phyloP scores from a whole-genome alignment of 2,888 invertebrate species.

The Scotopteryx bipunctaria region DNA sequence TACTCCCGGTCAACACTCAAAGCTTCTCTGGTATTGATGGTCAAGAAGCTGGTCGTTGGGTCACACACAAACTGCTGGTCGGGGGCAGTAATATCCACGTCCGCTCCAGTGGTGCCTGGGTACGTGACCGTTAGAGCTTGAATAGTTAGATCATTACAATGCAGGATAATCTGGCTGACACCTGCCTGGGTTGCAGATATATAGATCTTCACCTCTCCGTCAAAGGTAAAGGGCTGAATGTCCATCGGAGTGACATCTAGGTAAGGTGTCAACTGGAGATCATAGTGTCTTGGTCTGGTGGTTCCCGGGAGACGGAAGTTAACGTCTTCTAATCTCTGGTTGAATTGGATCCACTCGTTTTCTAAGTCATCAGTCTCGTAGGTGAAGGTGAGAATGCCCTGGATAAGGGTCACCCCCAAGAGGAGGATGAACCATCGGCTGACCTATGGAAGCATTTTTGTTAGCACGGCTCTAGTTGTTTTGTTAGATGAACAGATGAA shows the following conservation, averaged over 20 bases:
- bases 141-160: slow-evolving; percentile 67
- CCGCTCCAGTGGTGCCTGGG: slow-evolving; percentile 5
- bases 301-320: slow-evolving; percentile 73
- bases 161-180: slow-evolving; percentile 61
- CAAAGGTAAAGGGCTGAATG: slow-evolving; percentile 62
- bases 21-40: slow-evolving; percentile 44
- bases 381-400: slow-evolving; percentile 54
- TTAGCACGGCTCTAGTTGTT: too few species aligned
- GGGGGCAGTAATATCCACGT: slow-evolving; percentile 40
- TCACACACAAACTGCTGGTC: slow-evolving; percentile 52
- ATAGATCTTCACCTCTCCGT: slow-evolving; percentile 68
- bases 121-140: slow-evolving; percentile 63
- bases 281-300: slow-evolving; percentile 80
- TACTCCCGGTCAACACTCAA: slow-evolving; percentile 72
- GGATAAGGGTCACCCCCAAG: slow-evolving; percentile 55
- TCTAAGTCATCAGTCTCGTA: slow-evolving; percentile 46
- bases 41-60: slow-evolving; percentile 57
- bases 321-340: slow-evolving; percentile 50
- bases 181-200: slow-evolving; percentile 41
- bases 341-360: slow-evolving; percentile 64
- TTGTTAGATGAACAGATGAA: too few species aligned
- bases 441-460: too few species aligned
- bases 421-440: slow-evolving; percentile 58
- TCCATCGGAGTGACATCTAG: slow-evolving; percentile 54
- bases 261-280: slow-evolving; percentile 77